phyloP scores from a whole-genome alignment of 2,113 vertebrate genomes.

The Chaetodon auriga region DNA sequence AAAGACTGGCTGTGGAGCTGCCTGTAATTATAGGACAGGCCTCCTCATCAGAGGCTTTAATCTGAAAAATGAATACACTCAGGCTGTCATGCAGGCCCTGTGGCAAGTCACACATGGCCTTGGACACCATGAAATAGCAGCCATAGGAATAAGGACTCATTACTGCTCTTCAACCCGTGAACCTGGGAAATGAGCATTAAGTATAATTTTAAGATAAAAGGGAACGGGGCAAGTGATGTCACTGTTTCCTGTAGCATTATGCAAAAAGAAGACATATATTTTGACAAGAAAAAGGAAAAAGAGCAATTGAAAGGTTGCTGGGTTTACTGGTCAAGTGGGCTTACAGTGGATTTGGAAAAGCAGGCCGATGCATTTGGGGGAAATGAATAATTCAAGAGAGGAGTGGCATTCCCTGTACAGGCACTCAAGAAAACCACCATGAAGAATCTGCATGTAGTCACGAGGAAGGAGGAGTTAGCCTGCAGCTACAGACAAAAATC shows the following conservation, averaged over 20 bases:
- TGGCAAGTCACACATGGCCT: conserved; percentile 64
- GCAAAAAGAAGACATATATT: conserved; percentile 23
- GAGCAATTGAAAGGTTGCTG: background rate
- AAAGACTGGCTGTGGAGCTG: conserved; percentile 72
- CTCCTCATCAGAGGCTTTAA: conserved; percentile 80
- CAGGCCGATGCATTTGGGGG: conserved; percentile 10
- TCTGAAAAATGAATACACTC: conserved; percentile 70
- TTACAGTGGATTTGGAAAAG: background rate
- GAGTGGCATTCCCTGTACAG: conserved; percentile 11
- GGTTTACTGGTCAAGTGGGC: conserved; percentile 19
- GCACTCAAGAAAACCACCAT: conserved; percentile 14
- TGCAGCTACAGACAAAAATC: background rate
- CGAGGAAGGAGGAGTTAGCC: background rate
- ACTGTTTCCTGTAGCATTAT: background rate
- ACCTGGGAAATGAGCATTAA: conserved; percentile 35
- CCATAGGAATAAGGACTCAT: conserved; percentile 30
- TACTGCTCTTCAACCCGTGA: conserved; percentile 58
- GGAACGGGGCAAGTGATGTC: background rate
- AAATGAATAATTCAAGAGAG: conserved; percentile 51
- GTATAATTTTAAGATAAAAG: conserved; percentile 18
- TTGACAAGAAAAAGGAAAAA: background rate
- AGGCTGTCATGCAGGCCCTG: conserved; percentile 57
- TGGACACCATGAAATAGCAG: conserved; percentile 37
- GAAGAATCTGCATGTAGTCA: background rate
- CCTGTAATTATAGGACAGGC: conserved; percentile 83